Evolutionary conservation across 2,113 vertebrate species (phyloP).

Genomic region (Rhinoderma darwinii): DNA sequence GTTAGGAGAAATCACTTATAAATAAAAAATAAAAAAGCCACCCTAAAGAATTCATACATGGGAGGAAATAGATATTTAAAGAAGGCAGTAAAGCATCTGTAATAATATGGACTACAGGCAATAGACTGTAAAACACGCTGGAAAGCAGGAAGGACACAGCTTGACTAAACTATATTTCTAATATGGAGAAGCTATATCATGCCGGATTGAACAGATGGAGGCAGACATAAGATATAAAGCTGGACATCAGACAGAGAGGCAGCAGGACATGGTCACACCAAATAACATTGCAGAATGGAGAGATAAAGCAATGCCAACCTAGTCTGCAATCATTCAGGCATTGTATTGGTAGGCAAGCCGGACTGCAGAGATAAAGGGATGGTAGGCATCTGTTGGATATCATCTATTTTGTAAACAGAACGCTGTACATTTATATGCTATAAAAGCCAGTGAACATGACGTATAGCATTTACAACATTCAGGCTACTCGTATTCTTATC

Average conservation of each 20-base stretch:
- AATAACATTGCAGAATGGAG: constrained; percentile 17
- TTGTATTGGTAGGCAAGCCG: constrained; percentile 26
- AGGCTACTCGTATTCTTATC: background rate
- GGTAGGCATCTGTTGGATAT: constrained; percentile 37
- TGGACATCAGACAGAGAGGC: constrained; percentile 40
- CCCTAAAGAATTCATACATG: background rate
- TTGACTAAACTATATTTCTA: constrained; percentile 20
- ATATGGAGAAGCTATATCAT: constrained; percentile 20
- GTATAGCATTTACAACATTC: background rate
- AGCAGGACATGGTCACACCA: constrained; percentile 43
- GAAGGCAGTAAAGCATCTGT: background rate
- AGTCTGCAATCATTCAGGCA: constrained; percentile 27
- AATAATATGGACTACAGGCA: constrained; percentile 29
- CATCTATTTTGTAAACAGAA: constrained; percentile 38
- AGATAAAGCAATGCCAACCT: constrained; percentile 44
- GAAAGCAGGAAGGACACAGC: constrained; percentile 23
- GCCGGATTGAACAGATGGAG: constrained; percentile 41
- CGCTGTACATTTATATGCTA: constrained; percentile 20
- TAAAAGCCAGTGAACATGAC: constrained; percentile 7
- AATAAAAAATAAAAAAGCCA: background rate
- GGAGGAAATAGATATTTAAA: background rate
- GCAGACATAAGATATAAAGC: constrained; percentile 28
- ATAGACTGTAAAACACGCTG: constrained; percentile 15
- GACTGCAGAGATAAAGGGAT: constrained; percentile 43
- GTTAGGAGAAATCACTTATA: too few species aligned